Evolutionary conservation across 2,113 vertebrate genomes (phyloP).

Genomic region (Hyaena hyaena): DNA sequence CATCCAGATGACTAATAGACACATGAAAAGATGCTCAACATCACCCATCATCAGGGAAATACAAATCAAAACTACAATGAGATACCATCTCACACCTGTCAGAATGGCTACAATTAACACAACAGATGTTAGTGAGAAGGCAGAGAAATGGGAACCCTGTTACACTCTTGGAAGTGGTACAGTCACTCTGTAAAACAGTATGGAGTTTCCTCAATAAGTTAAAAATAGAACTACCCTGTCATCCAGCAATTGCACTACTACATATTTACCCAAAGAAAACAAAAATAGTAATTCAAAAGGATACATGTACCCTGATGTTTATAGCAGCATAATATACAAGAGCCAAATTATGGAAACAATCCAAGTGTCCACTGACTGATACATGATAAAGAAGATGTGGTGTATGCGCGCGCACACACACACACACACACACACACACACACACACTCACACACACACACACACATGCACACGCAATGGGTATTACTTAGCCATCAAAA

Average conservation of each 20-base stretch:
- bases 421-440: too few relatives aligned
- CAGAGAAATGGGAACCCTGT: too few relatives aligned
- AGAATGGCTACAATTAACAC: too few relatives aligned
- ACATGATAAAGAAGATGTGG: neutral
- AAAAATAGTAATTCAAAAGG: neutral
- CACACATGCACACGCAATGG: too few relatives aligned
- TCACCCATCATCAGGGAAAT: neutral
- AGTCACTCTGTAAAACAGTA: neutral
- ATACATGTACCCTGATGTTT: neutral
- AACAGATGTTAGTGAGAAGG: too few relatives aligned
- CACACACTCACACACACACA: too few relatives aligned
- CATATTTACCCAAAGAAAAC: neutral
- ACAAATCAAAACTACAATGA: neutral
- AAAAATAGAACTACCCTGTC: neutral
- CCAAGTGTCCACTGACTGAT: neutral
- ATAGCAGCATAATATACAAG: neutral
- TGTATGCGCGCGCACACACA: neutral
- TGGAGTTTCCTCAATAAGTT: neutral
- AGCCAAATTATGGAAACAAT: neutral
- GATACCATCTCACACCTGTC: too few relatives aligned
- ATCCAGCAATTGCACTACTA: neutral
- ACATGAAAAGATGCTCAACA: neutral
- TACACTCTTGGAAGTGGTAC: neutral
- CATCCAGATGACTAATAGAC: neutral
- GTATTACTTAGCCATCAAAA: neutral